Evolutionary conservation across 2,888 invertebrate genomes (phyloP), one percentile per base, ranked within the genome.

Genomic region (Drosophila quasianomalipes): DNA sequence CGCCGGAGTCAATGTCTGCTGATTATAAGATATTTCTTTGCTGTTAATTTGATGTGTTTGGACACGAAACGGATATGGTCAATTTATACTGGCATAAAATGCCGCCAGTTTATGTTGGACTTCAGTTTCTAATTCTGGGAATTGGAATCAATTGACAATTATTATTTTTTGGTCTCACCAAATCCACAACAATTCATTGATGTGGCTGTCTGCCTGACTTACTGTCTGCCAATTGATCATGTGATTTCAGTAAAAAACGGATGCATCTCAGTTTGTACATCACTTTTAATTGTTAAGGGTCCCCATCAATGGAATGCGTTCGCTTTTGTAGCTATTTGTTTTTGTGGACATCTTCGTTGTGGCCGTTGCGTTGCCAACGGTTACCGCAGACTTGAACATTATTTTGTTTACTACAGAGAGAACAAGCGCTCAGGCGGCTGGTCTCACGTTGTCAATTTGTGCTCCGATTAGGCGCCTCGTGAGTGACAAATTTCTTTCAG

Each of bases 111-210:
- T 57, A 54, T 66, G 57, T 35, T 61, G 41, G 62, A 67, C 86
- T 84, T 90, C 90, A 87, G 87, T 87, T 87, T 89, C 84, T 88
- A 90, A 90, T 90, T 87, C 87, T 70, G 63, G 33, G 84, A 87
- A 87, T 90, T 89, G 87, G 51, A 66, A 89, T 85, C 82, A 88
- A 88, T 85, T 79, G 62, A 73, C 75, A 41, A 28, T 47, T 47
- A 47, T 47, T 47, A 26, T 47, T 59, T 68, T 73, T 79, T 59
- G 37, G 75, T 26, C 53, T 28, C 58, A 47, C 26, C 39, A 74
- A 69, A 65, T 60, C 44, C 55, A 9, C 49, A 28, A 44, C 57
- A 63, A 74, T 60, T 63, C 52, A 57, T 69, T 73, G 79, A 68
- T 61, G 62, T 44, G 22, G 12, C 44, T 22, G 44, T 22, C 52